These are phyloP conservation scores for Brachionus manjavacas DNA, from an alignment of 1,140 invertebrate genomes.

Conservation along the genomic window DNA sequence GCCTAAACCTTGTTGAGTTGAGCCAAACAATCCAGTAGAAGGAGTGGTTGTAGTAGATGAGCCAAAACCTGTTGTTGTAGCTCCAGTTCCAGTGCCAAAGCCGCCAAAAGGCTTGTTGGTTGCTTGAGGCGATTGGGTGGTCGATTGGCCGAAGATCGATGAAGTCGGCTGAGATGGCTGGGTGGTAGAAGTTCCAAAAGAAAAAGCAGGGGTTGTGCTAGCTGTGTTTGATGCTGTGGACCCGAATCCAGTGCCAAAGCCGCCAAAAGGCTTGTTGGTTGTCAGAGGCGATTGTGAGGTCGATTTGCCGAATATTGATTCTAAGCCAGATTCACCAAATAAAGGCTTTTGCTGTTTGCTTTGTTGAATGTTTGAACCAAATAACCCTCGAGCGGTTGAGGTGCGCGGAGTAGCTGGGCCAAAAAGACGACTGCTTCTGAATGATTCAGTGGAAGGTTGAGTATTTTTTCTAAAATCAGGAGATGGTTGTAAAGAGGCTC, in stretches of 20 bases:
- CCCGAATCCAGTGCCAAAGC: not conserved
- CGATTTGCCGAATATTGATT: too few relatives aligned
- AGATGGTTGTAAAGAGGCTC: not conserved
- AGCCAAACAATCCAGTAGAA: constrained; percentile 59
- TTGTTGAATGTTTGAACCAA: not conserved
- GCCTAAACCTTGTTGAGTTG: constrained; percentile 46
- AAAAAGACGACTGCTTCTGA: not conserved
- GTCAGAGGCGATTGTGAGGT: too few relatives aligned
- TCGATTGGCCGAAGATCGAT: constrained; percentile 29
- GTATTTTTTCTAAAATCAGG: not conserved
- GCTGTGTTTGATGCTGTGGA: not conserved
- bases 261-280: too few relatives aligned
- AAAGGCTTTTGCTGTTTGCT: too few relatives aligned
- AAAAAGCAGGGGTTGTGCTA: not conserved
- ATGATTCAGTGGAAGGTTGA: not conserved
- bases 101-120: constrained; percentile 43
- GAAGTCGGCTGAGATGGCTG: constrained; percentile 42
- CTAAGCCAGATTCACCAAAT: too few relatives aligned
- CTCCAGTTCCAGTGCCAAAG: constrained; percentile 54
- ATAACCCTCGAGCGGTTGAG: not conserved
- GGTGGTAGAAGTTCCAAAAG: constrained; percentile 43
- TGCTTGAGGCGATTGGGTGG: not conserved
- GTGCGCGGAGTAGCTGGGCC: not conserved
- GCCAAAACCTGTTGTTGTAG: constrained; percentile 59
- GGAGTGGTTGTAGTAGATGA: constrained; percentile 51